Evolutionary conservation across 2,888 invertebrate genomes (phyloP).

Genomic region (Dolichopus griseipennis): DNA sequence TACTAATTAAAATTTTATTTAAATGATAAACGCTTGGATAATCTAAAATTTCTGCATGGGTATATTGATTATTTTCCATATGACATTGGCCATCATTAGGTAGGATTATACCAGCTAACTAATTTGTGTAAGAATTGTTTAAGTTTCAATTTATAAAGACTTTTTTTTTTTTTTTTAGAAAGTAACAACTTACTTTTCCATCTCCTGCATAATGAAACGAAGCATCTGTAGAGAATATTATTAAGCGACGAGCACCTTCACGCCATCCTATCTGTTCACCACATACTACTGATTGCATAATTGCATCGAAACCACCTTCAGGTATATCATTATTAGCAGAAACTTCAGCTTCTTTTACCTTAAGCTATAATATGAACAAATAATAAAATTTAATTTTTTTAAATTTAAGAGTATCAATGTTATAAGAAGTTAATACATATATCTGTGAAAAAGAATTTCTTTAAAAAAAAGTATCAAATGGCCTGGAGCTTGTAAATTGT

Average conservation of each 20-base stretch:
- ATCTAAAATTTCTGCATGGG: slow-evolving; percentile 50
- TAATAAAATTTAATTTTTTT: too few relatives aligned
- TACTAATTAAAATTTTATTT: slow-evolving; percentile 53
- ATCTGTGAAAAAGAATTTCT: too few relatives aligned
- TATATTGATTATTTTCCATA: slow-evolving; percentile 49
- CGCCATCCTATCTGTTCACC: slow-evolving; percentile 69
- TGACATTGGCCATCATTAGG: slow-evolving; percentile 68
- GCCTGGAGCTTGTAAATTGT: too few relatives aligned
- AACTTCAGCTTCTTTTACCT: slow-evolving; percentile 42
- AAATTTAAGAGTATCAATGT: too few relatives aligned
- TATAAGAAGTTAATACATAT: too few relatives aligned
- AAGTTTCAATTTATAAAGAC: neutral
- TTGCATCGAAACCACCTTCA: slow-evolving; percentile 64
- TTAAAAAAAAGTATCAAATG: too few relatives aligned
- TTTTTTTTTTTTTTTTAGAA: neutral
- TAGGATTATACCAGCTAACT: slow-evolving; percentile 52
- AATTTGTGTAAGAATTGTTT: neutral
- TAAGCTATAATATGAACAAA: slow-evolving; percentile 14
- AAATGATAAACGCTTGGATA: slow-evolving; percentile 71
- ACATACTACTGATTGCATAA: slow-evolving; percentile 76
- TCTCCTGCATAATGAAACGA: slow-evolving; percentile 49
- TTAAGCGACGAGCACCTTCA: slow-evolving; percentile 59
- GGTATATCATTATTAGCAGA: slow-evolving; percentile 51
- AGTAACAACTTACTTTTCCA: slow-evolving; percentile 48
- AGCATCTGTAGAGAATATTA: slow-evolving; percentile 71